Percentiles rank a stretch among this genome's conserved stretches.
These are phyloP conservation scores for Cephus cinctus DNA, from an alignment of 1,140 invertebrate genomes.

Conservation along the genomic window DNA sequence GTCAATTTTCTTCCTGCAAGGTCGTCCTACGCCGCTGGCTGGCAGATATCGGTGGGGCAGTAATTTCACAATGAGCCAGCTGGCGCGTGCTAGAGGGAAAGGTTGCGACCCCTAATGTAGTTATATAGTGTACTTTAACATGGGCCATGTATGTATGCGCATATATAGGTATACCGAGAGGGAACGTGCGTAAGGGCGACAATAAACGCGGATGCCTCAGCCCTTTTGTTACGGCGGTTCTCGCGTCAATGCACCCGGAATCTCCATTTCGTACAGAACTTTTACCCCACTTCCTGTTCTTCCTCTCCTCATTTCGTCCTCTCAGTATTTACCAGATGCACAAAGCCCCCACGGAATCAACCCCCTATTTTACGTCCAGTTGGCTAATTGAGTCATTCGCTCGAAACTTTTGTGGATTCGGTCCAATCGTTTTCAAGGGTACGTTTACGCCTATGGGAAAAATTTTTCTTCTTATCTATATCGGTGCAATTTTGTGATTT, in stretches of 20 bases:
- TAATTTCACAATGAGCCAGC: conserved; percentile 59
- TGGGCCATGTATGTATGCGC: conserved; percentile 5
- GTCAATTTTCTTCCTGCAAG: no score
- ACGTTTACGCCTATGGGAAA: not conserved
- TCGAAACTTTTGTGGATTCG: not conserved
- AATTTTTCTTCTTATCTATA: not conserved
- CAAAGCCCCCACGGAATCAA: conserved; percentile 20
- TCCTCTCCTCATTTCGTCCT: conserved; percentile 13
- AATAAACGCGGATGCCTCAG: conserved; percentile 51
- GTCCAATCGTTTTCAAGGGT: not conserved
- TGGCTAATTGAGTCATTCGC: conserved; percentile 35
- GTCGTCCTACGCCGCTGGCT: conserved; percentile 25
- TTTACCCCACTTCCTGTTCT: conserved; percentile 15
- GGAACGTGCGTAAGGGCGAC: conserved; percentile 24
- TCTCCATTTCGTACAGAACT: conserved; percentile 34
- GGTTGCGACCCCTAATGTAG: conserved; percentile 54
- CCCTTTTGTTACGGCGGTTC: conserved; percentile 54
- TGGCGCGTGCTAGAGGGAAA: conserved; percentile 53
- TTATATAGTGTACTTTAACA: conserved; percentile 45
- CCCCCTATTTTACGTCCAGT: no score
- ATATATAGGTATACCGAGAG: conserved; percentile 18
- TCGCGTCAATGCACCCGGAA: conserved; percentile 54
- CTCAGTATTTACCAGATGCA: conserved; percentile 8
- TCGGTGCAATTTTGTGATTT: no score
- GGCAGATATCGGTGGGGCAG: conserved; percentile 48